Evolutionary conservation across 2,888 invertebrate genomes (phyloP), one percentile per base, ranked within the genome.

Genomic region (Cerceris ruficornis): DNA sequence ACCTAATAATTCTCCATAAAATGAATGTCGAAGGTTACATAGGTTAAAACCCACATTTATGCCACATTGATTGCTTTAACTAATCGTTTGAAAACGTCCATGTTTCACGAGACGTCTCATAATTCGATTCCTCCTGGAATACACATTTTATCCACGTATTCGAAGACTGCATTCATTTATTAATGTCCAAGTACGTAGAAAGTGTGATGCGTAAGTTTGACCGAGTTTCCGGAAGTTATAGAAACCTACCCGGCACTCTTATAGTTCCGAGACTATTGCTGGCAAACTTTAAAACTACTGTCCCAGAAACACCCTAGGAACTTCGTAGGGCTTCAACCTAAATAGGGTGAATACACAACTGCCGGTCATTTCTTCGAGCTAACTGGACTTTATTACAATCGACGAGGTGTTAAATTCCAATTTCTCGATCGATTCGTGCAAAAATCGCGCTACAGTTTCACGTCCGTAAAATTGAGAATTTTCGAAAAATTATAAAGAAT

Each of bases 181-280:
- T 69, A 71, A 74, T 28, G 59, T 65, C 60, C 49, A 69, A 66
- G 50, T 62, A 66, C 55, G 52, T 65, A 58, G 67, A 65, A 65
- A 71, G 43, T 54, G 41, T 6, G 73, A 58, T 78, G 74, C 77
- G 75, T 79, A 75, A 75, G 81, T 85, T 82, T 81, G 79, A 61
- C 75, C 81, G 80, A 85, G 81, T 85, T 83, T 77, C 68, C 55
- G 42, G 57, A 77, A 78, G 69, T 82, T 84, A 55, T 14, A 42
- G 50, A 68, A 59, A 79, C 54, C 65, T 55, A 71, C 39, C 57
- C 41, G 15, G 46, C 65, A 57, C 68, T 78, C 68, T 57, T 14
- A 54, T 57, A 28, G 66, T 46, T 75, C 77, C 65, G 69, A 77
- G 66, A 71, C 69, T 72, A 77, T 70, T 70, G 74, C 66, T 49